Evolutionary conservation across 2,113 vertebrate species (phyloP).

Genomic region (Periophthalmodon schlosseri): DNA sequence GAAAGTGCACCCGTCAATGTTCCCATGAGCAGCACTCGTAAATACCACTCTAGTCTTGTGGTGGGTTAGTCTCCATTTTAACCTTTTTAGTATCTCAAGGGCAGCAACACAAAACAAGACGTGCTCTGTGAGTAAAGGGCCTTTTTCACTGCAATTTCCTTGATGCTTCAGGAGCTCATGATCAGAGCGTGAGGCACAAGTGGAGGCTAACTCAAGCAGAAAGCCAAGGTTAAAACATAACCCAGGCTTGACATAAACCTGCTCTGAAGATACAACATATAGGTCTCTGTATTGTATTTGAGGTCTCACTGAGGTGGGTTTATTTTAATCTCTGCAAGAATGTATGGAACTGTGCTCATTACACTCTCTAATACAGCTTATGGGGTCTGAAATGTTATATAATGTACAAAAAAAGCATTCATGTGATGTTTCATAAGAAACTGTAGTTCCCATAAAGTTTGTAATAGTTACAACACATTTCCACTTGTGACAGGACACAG

Average conservation of each 20-base stretch:
- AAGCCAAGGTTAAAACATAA: constrained; percentile 13
- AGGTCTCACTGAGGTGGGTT: not conserved
- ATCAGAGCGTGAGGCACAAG: constrained; percentile 67
- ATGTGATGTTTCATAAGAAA: constrained; percentile 5
- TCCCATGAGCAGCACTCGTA: constrained; percentile 21
- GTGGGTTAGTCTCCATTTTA: constrained; percentile 44
- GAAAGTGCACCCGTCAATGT: not conserved
- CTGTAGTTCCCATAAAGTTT: not conserved
- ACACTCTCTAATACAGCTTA: constrained; percentile 22
- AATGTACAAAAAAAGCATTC: constrained; percentile 9
- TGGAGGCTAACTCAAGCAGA: constrained; percentile 15
- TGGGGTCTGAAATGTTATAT: constrained; percentile 17
- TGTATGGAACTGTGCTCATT: constrained; percentile 38
- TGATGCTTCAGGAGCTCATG: constrained; percentile 68
- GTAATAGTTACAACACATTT: not conserved
- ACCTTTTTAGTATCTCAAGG: constrained; percentile 67
- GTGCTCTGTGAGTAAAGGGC: constrained; percentile 59
- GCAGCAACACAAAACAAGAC: constrained; percentile 62
- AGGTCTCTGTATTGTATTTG: not conserved
- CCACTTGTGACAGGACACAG: not conserved
- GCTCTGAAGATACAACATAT: not conserved
- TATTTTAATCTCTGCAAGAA: constrained; percentile 47
- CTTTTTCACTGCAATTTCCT: not conserved
- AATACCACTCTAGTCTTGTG: constrained; percentile 45
- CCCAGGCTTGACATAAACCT: constrained; percentile 2